A percentile compares a stretch with the other conserved stretches of the same genome.
Conservation (phyloP, 1,140 invertebrate species). For the Drosophila simulans region DNA sequence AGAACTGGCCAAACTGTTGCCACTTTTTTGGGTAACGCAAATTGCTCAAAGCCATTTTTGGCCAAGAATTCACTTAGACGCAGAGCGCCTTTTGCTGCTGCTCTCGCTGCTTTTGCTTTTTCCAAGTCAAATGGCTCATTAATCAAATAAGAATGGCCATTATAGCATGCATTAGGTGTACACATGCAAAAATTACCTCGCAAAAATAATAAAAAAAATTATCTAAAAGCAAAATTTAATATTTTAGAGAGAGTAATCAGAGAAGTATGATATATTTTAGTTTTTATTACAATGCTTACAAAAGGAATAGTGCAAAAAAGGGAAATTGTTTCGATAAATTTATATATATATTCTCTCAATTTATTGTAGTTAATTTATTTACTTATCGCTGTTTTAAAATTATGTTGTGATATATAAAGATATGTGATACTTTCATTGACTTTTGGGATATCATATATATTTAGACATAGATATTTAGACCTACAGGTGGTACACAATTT, state of each 20-base stretch:
- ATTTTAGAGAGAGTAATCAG: not conserved
- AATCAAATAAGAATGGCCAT: slow-evolving; percentile 65
- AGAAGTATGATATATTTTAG: too few relatives aligned
- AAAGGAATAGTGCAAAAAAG: too few relatives aligned
- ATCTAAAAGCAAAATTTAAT: not conserved
- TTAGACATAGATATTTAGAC: too few relatives aligned
- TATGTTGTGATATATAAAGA: too few relatives aligned
- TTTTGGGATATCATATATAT: too few relatives aligned
- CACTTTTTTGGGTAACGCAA: not conserved
- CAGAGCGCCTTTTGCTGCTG: not conserved
- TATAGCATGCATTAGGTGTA: slow-evolving; percentile 49
- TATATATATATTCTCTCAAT: too few relatives aligned
- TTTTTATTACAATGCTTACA: too few relatives aligned
- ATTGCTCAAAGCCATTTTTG: not conserved
- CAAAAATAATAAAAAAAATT: not conserved
- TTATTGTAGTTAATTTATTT: too few relatives aligned
- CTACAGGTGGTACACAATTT: not conserved
- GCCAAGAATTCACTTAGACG: not conserved
- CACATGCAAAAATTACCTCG: slow-evolving; percentile 10
- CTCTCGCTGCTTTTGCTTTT: slow-evolving; percentile 17
- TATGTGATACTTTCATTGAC: too few relatives aligned
- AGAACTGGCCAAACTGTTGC: slow-evolving; percentile 28
- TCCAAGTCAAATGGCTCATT: slow-evolving; percentile 70
- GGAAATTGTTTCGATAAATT: too few relatives aligned
- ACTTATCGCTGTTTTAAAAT: too few relatives aligned